Evolutionary conservation across 2,113 vertebrate genomes (phyloP).

Genomic region (Ceyx cyanopectus): DNA sequence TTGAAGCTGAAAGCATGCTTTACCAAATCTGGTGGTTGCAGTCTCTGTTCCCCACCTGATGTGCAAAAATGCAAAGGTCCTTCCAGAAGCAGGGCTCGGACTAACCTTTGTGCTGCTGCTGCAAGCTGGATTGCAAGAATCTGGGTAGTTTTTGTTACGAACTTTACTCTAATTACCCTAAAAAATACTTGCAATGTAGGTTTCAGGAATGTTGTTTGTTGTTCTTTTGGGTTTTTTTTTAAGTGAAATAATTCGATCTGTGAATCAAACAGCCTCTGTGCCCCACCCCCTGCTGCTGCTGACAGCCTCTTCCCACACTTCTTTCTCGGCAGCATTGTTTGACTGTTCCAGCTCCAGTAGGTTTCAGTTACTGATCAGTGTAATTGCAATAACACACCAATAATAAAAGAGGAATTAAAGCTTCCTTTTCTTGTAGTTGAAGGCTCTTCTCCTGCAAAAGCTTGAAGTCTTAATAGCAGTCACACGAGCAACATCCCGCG

Average conservation of each 20-base stretch:
- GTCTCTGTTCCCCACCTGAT: neutral
- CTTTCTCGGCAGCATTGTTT: constrained; percentile 13
- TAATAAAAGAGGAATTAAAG: constrained; percentile 56
- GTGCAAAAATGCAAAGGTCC: neutral
- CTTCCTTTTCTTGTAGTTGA: constrained; percentile 49
- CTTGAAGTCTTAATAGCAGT: constrained; percentile 17
- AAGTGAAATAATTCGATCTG: constrained; percentile 20
- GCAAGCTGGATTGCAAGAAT: neutral
- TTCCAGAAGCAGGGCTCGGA: neutral
- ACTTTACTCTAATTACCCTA: neutral
- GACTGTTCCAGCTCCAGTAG: constrained; percentile 50
- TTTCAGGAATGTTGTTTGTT: neutral
- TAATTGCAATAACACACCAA: constrained; percentile 56
- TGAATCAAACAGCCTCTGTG: constrained; percentile 45
- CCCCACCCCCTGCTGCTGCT: constrained; percentile 43
- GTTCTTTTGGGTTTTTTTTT: neutral
- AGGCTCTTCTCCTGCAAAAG: neutral
- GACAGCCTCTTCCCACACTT: constrained; percentile 60
- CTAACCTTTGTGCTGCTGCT: neutral
- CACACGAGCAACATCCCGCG: neutral
- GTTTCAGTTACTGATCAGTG: constrained; percentile 44
- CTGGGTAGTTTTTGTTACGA: neutral
- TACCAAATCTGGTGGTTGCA: neutral
- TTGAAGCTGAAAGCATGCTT: neutral
- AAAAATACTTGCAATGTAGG: neutral